Base-by-base conservation (phyloP, 2,888 invertebrate species). In the Girardia tigrina region DNA sequence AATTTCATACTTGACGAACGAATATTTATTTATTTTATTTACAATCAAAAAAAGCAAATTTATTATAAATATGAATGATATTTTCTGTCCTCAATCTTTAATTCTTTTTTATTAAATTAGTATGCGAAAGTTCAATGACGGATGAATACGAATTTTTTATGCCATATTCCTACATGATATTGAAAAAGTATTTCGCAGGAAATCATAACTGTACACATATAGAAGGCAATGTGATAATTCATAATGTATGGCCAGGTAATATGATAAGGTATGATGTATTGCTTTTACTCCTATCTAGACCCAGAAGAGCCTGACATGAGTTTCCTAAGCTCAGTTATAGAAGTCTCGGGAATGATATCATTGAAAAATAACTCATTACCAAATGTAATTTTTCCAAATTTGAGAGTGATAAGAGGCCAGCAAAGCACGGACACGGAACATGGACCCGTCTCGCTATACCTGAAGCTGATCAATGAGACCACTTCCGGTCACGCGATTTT, bases 131-230 rank as follows among this genome's bases (percentile, higher is more conserved):
- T 23, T 8, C 56, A 6, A 56, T 4, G 8, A 56, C 56, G 6
- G 8, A n/a, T 4, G 56, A 16, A n/a, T 8, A 2, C 23, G 20
- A 56, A n/a, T n/a, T 20, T n/a, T 16, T 8, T 56, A 56, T 56
- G 56, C 56, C 56, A 20, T 4, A 56, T 56, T 56, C 56, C n/a
- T 56, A 12, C 4, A 56, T 4, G n/a, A 12, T 56, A 12, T n/a
- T 56, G 8, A 56, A 56, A 56, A 23, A 23, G 8, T n/a, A 56
- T 6, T n/a, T 56, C n/a, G 56, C 20, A 12, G 56, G 56, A 12
- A 56, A 56, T n/a, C 56, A 56, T 56, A 56, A 56, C 23, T 56
- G 56, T n/a, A 56, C 56, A 8, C 56, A 56, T 56, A 23, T 56
- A 8, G 56, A 56, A 56, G 56, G 56, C 56, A 56, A 56, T 56